Base-by-base conservation (phyloP, 2,888 invertebrate genomes). In the Cephonodes hylas region DNA sequence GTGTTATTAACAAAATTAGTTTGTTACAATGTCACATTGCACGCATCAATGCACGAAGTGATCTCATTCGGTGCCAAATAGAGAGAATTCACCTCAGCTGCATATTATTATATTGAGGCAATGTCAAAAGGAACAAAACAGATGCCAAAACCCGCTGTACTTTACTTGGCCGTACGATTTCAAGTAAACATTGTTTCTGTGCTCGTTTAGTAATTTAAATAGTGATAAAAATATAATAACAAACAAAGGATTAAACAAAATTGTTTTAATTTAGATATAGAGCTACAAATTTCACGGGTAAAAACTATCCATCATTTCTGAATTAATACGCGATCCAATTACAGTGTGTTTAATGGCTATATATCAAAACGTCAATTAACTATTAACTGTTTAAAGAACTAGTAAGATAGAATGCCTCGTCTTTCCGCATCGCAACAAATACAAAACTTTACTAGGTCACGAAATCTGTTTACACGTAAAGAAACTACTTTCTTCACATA, bases 11-110 rank as follows among this genome's bases (percentile, higher is more conserved):
- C 72, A 74, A 67, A 66, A 59, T 62, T 67, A 75, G 72, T 67
- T 68, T 69, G 69, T 62, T 74, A 79, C 81, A 86, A 84, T 79
- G 84, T 85, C 80, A 85, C 79, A 81, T 81, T 84, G 81, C 77
- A 80, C 76, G 78, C 76, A 78, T 74, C 77, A 77, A 70, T 81
- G 79, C 74, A 75, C 69, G 66, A 64, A 72, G 69, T 83, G 79
- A 81, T 81, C 76, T 79, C 80, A 79, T 77, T 76, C 63, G 65
- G 59, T 70, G 61, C 71, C 74, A 69, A 80, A 80, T 71, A 68
- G 62, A 67, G 65, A 67, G 64, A 69, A 67, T 66, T 59, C 46
- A 46, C 60, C 18, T 27, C 62, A 63, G 64, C 22, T 48, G 60
- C 38, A 60, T 31, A 42, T 60, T 18, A 48, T 23, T 48, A 64